Evolutionary conservation across 2,888 invertebrate genomes (phyloP).

Genomic region (Myopa tessellatipennis): DNA sequence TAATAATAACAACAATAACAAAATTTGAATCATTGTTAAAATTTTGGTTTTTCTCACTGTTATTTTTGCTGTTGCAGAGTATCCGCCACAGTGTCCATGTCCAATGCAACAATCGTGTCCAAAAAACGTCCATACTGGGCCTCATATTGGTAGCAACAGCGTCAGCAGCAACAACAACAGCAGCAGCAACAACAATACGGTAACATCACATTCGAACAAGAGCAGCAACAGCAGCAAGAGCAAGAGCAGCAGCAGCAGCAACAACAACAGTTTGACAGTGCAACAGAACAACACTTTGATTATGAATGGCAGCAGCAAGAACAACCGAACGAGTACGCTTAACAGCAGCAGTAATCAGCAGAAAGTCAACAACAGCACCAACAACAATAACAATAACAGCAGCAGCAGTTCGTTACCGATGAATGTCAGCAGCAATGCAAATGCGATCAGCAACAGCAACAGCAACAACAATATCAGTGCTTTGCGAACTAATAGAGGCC

Average conservation of each 20-base stretch:
- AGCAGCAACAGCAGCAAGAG: conserved; percentile 69
- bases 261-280: conserved; percentile 31
- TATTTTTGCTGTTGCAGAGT: conserved; percentile 69
- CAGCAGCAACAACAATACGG: conserved; percentile 46
- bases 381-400: conserved; percentile 52
- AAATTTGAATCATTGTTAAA: too few relatives aligned
- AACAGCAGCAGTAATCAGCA: conserved; percentile 46
- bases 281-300: conserved; percentile 51
- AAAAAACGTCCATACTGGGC: conserved; percentile 98
- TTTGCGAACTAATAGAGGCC: conserved; percentile 67
- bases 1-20: neutral
- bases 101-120: conserved; percentile 94
- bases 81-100: conserved; percentile 78
- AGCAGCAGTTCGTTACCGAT: conserved; percentile 44
- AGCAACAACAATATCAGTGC: conserved; percentile 56
- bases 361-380: conserved; percentile 46
- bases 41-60: conserved; percentile 38
- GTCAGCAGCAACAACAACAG: conserved; percentile 70
- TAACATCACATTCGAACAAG: conserved; percentile 46
- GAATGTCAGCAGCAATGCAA: conserved; percentile 50
- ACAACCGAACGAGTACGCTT: conserved; percentile 51
- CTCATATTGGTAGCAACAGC: conserved; percentile 95
- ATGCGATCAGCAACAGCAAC: conserved; percentile 51
- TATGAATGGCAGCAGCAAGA: conserved; percentile 51
- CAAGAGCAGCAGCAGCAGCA: conserved; percentile 48